Evolutionary conservation across 2,888 invertebrate species (phyloP).

Genomic region (Tachina grossa): DNA sequence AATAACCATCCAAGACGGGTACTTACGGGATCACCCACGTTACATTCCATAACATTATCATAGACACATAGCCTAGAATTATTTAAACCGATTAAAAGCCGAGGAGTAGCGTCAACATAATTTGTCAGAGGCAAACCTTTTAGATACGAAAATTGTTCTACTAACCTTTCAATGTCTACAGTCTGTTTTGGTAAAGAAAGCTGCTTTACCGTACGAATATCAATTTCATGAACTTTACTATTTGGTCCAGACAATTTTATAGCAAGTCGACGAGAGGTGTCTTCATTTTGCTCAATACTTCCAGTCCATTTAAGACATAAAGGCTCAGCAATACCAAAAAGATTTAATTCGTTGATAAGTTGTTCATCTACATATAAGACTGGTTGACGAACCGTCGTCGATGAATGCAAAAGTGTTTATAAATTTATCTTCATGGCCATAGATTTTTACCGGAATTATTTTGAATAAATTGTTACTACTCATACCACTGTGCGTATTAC

Average conservation of each 20-base stretch:
- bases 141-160: slow-evolving; percentile 15
- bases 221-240: slow-evolving; percentile 4
- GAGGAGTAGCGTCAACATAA: slow-evolving; percentile 27
- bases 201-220: slow-evolving; percentile 44
- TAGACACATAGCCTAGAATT: slow-evolving; percentile 35
- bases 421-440: too few relatives aligned
- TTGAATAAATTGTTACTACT: too few relatives aligned
- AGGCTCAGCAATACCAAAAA: too few relatives aligned
- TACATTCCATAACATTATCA: slow-evolving; percentile 42
- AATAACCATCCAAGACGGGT: slow-evolving; percentile 43
- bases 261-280: background rate
- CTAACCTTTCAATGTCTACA: slow-evolving; percentile 12
- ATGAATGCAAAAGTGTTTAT: too few relatives aligned
- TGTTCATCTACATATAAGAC: too few relatives aligned
- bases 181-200: slow-evolving; percentile 46
- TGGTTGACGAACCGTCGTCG: too few relatives aligned
- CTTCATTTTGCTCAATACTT: background rate
- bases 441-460: too few relatives aligned
- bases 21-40: slow-evolving; percentile 9
- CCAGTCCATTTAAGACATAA: background rate
- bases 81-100: slow-evolving; percentile 34
- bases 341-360: too few relatives aligned
- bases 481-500: too few relatives aligned
- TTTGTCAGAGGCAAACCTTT: slow-evolving; percentile 11
- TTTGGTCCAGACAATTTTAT: slow-evolving; percentile 36